Evolutionary conservation across 37 sponge, comb jelly and placozoan genomes (phyloP).

Genomic region (Agelas oroides): DNA sequence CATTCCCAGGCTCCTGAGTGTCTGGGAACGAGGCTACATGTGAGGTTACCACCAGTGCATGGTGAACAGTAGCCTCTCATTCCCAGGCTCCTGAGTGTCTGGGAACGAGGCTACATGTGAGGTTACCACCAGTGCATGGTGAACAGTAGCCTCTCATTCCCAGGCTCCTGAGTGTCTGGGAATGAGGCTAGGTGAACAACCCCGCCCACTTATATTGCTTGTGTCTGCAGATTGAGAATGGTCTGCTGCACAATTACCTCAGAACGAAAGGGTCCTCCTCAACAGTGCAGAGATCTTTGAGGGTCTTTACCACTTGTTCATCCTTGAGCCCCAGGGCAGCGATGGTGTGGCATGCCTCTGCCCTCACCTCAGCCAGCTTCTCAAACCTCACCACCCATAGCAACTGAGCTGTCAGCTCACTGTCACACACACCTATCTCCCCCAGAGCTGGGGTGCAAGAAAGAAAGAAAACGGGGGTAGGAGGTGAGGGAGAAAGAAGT

Average conservation of each 20-base stretch:
- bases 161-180: background rate
- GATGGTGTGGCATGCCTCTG: constrained; percentile 81
- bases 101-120: background rate
- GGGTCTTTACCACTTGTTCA: constrained; percentile 33
- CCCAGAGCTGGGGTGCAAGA: constrained; percentile 64
- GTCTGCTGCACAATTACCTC: constrained; percentile 58
- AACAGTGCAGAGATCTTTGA: constrained; percentile 59
- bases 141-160: too few relatives aligned
- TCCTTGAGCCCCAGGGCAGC: constrained; percentile 40
- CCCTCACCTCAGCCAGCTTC: constrained; percentile 66
- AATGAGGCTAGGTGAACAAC: background rate
- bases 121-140: too few relatives aligned
- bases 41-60: too few relatives aligned
- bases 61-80: too few relatives aligned
- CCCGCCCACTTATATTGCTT: background rate
- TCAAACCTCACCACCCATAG: constrained; percentile 87
- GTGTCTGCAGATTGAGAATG: too few relatives aligned
- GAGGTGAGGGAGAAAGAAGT: background rate
- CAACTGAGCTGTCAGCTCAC: constrained; percentile 57
- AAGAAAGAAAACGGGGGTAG: background rate
- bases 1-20: too few relatives aligned
- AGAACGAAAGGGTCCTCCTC: constrained; percentile 73
- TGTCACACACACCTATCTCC: constrained; percentile 33
- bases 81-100: too few relatives aligned
- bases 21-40: too few relatives aligned